Base-by-base conservation (phyloP, 2,113 vertebrate species). In the Girardinichthys multiradiatus region DNA sequence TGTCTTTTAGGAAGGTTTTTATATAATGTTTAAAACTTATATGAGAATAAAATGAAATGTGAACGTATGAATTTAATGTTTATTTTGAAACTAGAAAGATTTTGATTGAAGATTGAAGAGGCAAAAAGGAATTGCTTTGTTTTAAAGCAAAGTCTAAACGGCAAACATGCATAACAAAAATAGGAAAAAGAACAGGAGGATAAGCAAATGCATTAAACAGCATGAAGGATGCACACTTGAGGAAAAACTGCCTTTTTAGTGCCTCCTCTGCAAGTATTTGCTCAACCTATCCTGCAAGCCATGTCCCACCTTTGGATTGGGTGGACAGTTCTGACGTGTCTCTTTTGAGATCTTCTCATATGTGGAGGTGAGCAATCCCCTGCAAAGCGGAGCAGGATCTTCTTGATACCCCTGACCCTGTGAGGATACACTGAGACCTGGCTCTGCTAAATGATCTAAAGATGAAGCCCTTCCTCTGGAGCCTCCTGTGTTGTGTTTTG, bases 401-500 rank as follows among this genome's bases (percentile, higher is more conserved):
- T 57, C 30, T 30, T 39, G 75, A 79, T 21, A 75, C 62, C 54
- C 37, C 29, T 31, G 19, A 37, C 29, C 31, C 57, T 57, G 24
- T 54, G 68, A 68, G 39, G 65, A 24, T 68, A 28, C 58, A 64
- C 28, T 65, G 66, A 63, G 66, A n/a, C 27, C 8, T 24, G 9
- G 69, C 51, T 33, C 4, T 54, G 48, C 48, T 54, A 54, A 33
- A 74, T 54, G 73, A 61, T 6, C 87, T 19, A 26, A 72, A 4
- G 30, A 94, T 94, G 93, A 90, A 79, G 86, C 74, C 79, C 75
- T 84, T 83, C 13, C 79, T 87, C 64, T 66, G 90, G 48, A 86
- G 88, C 68, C 63, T 94, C 17, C 30, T 91, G 54, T 90, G 11
- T 82, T 89, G 89, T 66, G 35, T 92, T 26, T 81, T 80, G 0